Evolutionary conservation across 2,888 invertebrate genomes (phyloP).

Genomic region (Drosophila lacicola): DNA sequence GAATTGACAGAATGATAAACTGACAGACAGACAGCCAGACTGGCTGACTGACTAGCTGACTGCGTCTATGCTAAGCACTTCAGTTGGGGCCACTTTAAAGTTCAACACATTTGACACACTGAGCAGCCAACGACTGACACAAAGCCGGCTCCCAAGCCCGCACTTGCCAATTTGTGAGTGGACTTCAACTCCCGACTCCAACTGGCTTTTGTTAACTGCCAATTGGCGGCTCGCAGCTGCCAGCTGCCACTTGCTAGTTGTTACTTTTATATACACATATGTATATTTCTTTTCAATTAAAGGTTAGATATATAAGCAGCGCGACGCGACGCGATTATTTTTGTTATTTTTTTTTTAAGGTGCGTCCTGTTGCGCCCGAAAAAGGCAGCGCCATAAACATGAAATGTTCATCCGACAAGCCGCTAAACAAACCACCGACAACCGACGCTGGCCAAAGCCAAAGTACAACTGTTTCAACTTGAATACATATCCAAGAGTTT

Average conservation of each 20-base stretch:
- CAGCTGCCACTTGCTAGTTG: constrained; percentile 14
- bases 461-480: constrained; percentile 64
- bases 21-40: constrained; percentile 35
- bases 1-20: constrained; percentile 35
- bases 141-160: constrained; percentile 68
- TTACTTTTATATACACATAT: constrained; percentile 2
- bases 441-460: constrained; percentile 64
- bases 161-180: constrained; percentile 50
- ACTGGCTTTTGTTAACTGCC: constrained; percentile 28
- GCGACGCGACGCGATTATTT: constrained; percentile 32
- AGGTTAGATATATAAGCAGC: constrained; percentile 51
- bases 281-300: constrained; percentile 53
- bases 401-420: constrained; percentile 48
- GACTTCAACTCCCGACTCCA: constrained; percentile 32
- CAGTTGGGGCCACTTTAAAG: constrained; percentile 69
- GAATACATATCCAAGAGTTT: constrained; percentile 27
- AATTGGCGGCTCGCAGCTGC: constrained; percentile 36
- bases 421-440: constrained; percentile 33
- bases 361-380: constrained; percentile 75
- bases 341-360: constrained; percentile 57
- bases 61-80: constrained; percentile 45
- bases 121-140: constrained; percentile 51
- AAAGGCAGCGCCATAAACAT: constrained; percentile 55
- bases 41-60: constrained; percentile 29
- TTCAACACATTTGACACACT: constrained; percentile 76